These are phyloP conservation scores for Dipodomys ordii DNA, from an alignment of 2,113 vertebrate species.

Conservation along the genomic window DNA sequence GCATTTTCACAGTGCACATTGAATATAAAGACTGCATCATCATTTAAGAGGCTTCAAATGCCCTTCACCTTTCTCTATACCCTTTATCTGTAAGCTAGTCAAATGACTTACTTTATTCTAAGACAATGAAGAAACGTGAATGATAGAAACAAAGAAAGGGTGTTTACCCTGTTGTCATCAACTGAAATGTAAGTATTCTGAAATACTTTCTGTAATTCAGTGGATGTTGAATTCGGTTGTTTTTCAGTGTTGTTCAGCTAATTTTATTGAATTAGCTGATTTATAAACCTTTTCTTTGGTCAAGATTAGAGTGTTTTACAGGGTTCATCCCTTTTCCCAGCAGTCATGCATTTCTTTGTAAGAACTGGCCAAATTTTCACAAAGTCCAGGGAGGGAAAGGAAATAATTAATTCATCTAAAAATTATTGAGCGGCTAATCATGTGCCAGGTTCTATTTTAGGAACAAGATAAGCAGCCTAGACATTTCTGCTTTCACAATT, in stretches of 20 bases:
- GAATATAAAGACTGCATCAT: background rate
- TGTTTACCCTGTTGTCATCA: background rate
- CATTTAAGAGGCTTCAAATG: background rate
- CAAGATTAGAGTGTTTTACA: background rate
- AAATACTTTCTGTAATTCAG: background rate
- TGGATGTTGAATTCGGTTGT: too few species aligned
- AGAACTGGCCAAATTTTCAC: background rate
- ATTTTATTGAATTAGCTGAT: background rate
- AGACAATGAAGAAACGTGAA: constrained; percentile 12
- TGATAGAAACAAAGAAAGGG: background rate
- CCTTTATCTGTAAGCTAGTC: background rate
- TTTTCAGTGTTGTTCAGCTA: too few species aligned
- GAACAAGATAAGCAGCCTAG: background rate
- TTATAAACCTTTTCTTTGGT: background rate
- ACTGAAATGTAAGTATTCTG: background rate
- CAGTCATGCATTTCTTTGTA: background rate
- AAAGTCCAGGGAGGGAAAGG: background rate
- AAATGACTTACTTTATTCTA: constrained; percentile 7
- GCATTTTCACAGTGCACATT: too few species aligned
- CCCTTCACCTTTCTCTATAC: background rate
- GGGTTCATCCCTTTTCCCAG: background rate
- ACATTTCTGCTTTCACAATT: background rate
- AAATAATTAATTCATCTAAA: background rate
- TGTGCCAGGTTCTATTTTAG: background rate
- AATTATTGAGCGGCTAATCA: background rate